Base-by-base conservation (phyloP, 2,888 invertebrate species). In the Prenolepis imparis region DNA sequence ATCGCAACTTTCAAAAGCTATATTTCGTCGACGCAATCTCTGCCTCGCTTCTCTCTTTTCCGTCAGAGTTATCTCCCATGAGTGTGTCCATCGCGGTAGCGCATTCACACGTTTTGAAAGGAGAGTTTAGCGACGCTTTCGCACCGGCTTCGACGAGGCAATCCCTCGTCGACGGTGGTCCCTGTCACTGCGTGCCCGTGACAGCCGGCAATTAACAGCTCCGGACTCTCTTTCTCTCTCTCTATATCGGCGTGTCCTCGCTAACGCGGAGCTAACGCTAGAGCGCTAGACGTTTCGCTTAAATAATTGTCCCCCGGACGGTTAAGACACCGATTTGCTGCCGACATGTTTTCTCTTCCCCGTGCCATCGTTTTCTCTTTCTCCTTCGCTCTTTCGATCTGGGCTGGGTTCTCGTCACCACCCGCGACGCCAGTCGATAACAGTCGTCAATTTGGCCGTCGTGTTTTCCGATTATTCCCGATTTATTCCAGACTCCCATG, bases 171-270 rank as follows among this genome's bases (percentile, higher is more conserved):
- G 85, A 86, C 68, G 86, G 84, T 86, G 85, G 88, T 86, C 87
- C 91, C 86, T 89, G 90, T 93, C 91, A 89, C 90, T 92, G 93
- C 92, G 91, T 94, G 94, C 83, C 93, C 89, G 92, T 94, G 94
- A 94, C 94, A 94, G 94, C 90, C 92, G 86, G 93, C 94, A 94
- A 94, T 94, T 94, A 94, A 94, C 94, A 92, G 94, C 92, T 91
- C 91, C 92, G 93, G 93, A 92, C 92, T 93, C 92, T 92, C 91
- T 85, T 85, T 88, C 86, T 64, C 78, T 80, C 36, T 83, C 68
- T 67, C 82, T 77, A 59, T 41, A 41, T 67, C 72, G 18, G 36
- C 59, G 72, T 80, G 78, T 57, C 48, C 63, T 81, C 70, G 64
- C 55, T 80, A 66, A 85, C 86, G 78, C 44, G 44, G 12, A 72